Base-by-base conservation (phyloP, 2,888 invertebrate genomes). In the Microchrysa polita region DNA sequence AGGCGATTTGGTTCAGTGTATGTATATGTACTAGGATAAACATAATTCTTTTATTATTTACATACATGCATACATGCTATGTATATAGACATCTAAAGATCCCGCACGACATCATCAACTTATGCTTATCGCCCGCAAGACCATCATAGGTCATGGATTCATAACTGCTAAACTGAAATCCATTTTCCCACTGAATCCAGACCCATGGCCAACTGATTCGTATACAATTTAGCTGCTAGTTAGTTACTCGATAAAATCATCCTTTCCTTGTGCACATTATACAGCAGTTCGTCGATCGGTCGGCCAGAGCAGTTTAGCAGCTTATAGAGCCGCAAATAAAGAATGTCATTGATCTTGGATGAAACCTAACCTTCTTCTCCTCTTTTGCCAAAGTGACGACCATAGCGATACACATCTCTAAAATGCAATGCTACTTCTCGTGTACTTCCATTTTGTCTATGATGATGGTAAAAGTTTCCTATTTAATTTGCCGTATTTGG, bases 401-500 rank as follows among this genome's bases (percentile, higher is more conserved):
- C 1, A n/a, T n/a, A n/a, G n/a, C n/a, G 18, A 20, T 10, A 55
- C 18, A 16, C 18, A 55, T 20, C 22, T 55, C 18, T 16, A 20
- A 55, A 16, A 18, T 10, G n/a, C 48, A 14, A 10, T n/a, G 27
- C 9, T 18, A 57, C 42, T n/a, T n/a, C n/a, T n/a, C n/a, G n/a
- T n/a, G n/a, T n/a, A n/a, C n/a, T 57, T 69, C 34, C 40, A 55
- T 69, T 69, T 69, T 57, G 69, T 40, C n/a, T 14, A n/a, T n/a
- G n/a, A n/a, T n/a, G n/a, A n/a, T n/a, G 40, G 69, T n/a, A 55
- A 23, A 34, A 40, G 48, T 69, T 65, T 22, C 48, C 65, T 42
- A 69, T 69, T 69, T 69, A 69, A 69, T 69, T 69, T 69, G 34
- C 69, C 69, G 57, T 42, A 40, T 55, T 55, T 69, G 40, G 69